Base-by-base conservation (phyloP, 2,888 invertebrate genomes). In the Heliconius sara region DNA sequence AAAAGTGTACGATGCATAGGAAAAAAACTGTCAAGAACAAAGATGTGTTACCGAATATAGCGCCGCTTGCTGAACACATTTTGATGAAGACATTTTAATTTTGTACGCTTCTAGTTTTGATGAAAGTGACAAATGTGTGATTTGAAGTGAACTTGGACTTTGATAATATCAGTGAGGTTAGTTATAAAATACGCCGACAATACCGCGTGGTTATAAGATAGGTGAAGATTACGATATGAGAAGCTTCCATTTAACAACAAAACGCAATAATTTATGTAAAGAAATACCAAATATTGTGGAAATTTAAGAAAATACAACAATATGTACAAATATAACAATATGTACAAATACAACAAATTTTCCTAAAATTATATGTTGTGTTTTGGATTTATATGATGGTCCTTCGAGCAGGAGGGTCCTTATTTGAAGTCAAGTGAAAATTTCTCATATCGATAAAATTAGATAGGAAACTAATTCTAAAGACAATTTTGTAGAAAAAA, bases 401-500 rank as follows among this genome's bases (percentile, higher is more conserved):
- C 43, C 43, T 43, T 65, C 22, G 65, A 27, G 43, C 63, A n/a
- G 43, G 27, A 25, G n/a, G n/a, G n/a, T n/a, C n/a, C n/a, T n/a
- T 16, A 74, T 3, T 4, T 12, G 12, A 27, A 12, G 25, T 65
- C 1, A 13, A 47, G 22, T 47, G 22, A 47, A 85, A 85, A 87
- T 87, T 84, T 86, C 86, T 86, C 87, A 86, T 82, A 79, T 83
- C 82, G 80, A 83, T 84, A 82, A 83, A 67, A 80, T 89, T 94
- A 94, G 93, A 92, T 94, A 93, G 93, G 87, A 85, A 88, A 90
- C 89, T 91, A 92, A 93, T 91, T 89, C 77, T 84, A 84, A 90
- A 88, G 84, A 85, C 77, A 83, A 79, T 91, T 90, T 90, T 90
- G 88, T 92, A 92, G 91, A 87, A 89, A 88, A 84, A 87, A 86